phyloP scores from a whole-genome alignment of 2,888 invertebrate species.

The Nomada fabriciana region DNA sequence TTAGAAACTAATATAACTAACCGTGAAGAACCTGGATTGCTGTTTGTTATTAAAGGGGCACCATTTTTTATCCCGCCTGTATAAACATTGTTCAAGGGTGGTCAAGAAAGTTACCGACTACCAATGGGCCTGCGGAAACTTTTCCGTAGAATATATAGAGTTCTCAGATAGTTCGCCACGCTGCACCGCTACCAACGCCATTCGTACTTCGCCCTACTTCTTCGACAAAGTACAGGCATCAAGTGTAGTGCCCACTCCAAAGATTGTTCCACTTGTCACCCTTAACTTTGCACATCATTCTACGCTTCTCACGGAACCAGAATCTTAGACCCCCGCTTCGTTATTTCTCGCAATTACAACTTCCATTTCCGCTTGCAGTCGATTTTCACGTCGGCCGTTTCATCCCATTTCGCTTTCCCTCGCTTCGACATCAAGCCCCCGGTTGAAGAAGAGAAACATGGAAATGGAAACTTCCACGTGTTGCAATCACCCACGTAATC shows the following conservation, averaged over 20 bases:
- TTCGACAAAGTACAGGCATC: conserved; percentile 8
- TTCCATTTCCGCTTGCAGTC: neutral
- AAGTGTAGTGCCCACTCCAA: neutral
- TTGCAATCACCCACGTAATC: neutral
- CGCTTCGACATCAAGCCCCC: neutral
- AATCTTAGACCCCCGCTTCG: neutral
- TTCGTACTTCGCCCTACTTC: conserved; percentile 1
- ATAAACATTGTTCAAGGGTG: neutral
- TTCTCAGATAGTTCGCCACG: conserved; percentile 13
- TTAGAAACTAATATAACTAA: too few species aligned
- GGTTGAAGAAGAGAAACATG: neutral
- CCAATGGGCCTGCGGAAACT: neutral
- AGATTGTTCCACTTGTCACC: conserved; percentile 12
- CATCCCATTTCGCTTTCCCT: neutral
- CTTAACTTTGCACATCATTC: conserved; percentile 11
- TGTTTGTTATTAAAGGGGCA: neutral
- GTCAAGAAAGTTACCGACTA: neutral
- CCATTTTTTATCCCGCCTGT: neutral
- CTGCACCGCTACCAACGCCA: neutral
- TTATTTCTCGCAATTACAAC: conserved; percentile 17
- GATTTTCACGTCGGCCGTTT: neutral
- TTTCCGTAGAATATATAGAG: neutral
- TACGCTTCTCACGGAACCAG: neutral
- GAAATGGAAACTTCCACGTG: neutral
- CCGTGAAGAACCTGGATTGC: neutral